Evolutionary conservation across 2,113 vertebrate genomes (phyloP).

Genomic region (Carassius gibelio): DNA sequence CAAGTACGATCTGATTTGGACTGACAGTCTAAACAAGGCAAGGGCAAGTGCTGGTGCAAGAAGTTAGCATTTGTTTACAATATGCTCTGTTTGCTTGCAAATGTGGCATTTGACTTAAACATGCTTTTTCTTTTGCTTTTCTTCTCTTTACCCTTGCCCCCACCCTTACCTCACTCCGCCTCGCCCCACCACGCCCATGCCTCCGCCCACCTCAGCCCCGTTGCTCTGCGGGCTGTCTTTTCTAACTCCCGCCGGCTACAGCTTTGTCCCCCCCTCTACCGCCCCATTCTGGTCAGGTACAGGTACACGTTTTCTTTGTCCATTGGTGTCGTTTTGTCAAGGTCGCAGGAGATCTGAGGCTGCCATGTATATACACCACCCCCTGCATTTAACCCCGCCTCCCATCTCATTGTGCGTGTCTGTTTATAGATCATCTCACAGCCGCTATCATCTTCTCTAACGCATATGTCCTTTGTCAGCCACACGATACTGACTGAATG

Average conservation of each 20-base stretch:
- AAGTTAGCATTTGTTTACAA: slow-evolving; percentile 17
- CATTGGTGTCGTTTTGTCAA: slow-evolving; percentile 43
- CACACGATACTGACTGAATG: background rate
- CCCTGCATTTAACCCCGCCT: background rate
- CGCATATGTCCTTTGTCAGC: slow-evolving; percentile 29
- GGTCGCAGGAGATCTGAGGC: background rate
- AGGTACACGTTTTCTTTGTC: slow-evolving; percentile 86
- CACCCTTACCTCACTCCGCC: background rate
- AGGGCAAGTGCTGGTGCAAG: background rate
- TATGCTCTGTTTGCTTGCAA: slow-evolving; percentile 65
- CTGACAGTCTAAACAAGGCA: background rate
- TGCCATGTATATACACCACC: background rate
- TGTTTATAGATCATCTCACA: slow-evolving; percentile 31
- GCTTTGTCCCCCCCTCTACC: slow-evolving; percentile 96
- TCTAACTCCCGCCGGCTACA: slow-evolving; percentile 94
- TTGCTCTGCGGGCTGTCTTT: slow-evolving; percentile 97
- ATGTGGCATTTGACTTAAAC: slow-evolving; percentile 69
- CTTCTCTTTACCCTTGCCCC: slow-evolving; percentile 48
- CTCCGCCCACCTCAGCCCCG: slow-evolving; percentile 80
- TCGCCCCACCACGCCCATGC: slow-evolving; percentile 51
- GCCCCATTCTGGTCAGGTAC: slow-evolving; percentile 99
- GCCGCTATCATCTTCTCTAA: slow-evolving; percentile 1
- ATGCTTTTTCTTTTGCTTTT: slow-evolving; percentile 75
- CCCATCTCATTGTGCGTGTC: slow-evolving; percentile 29
- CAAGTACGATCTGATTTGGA: background rate